Evolutionary conservation across 2,888 invertebrate species (phyloP).

Genomic region (Nomada goodeniana): DNA sequence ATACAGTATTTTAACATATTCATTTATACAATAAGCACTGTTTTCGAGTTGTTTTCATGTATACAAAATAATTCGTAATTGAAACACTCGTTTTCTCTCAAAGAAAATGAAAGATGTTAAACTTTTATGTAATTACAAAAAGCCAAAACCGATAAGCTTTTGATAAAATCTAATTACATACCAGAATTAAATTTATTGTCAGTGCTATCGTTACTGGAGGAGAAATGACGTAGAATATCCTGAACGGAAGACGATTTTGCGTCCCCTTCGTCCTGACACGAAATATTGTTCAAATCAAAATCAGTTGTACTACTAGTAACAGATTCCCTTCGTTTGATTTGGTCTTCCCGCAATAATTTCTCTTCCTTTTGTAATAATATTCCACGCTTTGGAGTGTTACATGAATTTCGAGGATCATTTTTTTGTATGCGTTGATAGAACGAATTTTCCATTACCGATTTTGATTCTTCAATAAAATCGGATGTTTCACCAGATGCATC

Average conservation of each 20-base stretch:
- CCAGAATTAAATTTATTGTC: slow-evolving; percentile 47
- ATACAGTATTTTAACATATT: background rate
- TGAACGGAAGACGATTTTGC: slow-evolving; percentile 61
- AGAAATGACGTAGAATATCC: slow-evolving; percentile 62
- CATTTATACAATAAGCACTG: background rate
- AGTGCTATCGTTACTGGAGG: slow-evolving; percentile 64
- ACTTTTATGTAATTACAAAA: background rate
- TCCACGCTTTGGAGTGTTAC: background rate
- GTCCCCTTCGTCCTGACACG: slow-evolving; percentile 38
- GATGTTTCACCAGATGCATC: slow-evolving; percentile 10
- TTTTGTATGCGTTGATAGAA: background rate
- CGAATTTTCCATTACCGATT: background rate
- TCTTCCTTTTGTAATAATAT: background rate
- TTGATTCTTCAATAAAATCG: background rate
- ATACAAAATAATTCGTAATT: too few relatives aligned
- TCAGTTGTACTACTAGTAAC: background rate
- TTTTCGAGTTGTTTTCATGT: too few relatives aligned
- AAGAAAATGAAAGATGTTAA: background rate
- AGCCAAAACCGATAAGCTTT: background rate
- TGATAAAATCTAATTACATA: slow-evolving; percentile 46
- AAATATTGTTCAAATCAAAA: slow-evolving; percentile 8
- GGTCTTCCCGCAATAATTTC: background rate
- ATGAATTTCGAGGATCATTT: background rate
- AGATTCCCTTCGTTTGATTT: background rate
- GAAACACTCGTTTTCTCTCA: background rate